phyloP scores from a whole-genome alignment of 2,797 vertebrate species.

The Lycodopsis pacificus region DNA sequence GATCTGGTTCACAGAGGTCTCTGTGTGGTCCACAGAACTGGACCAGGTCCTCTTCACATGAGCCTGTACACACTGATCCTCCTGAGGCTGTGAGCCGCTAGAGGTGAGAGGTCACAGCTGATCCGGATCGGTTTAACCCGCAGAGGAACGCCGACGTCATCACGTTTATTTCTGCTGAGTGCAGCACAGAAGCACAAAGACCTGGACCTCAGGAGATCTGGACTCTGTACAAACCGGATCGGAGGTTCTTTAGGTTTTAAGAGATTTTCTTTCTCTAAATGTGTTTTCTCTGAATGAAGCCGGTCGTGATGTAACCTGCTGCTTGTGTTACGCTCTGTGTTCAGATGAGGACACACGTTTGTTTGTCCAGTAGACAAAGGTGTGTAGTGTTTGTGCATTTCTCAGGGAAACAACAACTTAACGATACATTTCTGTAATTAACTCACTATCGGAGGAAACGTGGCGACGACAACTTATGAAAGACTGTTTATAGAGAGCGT shows the following conservation, averaged over 20 bases:
- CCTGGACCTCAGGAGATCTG: slow-evolving; percentile 15
- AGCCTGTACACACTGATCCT: slow-evolving; percentile 22
- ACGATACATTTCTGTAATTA: no score
- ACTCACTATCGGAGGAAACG: no score
- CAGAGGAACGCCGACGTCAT: background rate
- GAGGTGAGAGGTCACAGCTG: slow-evolving; percentile 40
- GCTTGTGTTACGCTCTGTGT: no score
- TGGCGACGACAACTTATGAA: no score
- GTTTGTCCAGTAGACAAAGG: no score
- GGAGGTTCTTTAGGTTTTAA: slow-evolving; percentile 24
- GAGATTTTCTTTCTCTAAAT: slow-evolving; percentile 3
- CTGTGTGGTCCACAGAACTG: slow-evolving; percentile 2
- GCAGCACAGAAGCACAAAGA: slow-evolving; percentile 35
- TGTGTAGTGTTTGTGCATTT: no score
- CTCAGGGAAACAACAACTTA: no score
- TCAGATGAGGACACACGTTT: no score
- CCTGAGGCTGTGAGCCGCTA: background rate
- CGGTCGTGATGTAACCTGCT: background rate
- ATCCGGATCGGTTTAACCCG: slow-evolving; percentile 34
- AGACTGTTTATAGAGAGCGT: no score
- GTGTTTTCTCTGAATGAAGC: background rate
- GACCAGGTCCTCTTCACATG: slow-evolving; percentile 31
- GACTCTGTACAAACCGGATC: slow-evolving; percentile 19
- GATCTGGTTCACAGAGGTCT: background rate
- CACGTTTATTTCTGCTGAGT: slow-evolving; percentile 11